A percentile compares a stretch with the other conserved stretches of the same genome.
phyloP scores from a whole-genome alignment of 1,140 invertebrate species.

The Apolygus lucorum region DNA sequence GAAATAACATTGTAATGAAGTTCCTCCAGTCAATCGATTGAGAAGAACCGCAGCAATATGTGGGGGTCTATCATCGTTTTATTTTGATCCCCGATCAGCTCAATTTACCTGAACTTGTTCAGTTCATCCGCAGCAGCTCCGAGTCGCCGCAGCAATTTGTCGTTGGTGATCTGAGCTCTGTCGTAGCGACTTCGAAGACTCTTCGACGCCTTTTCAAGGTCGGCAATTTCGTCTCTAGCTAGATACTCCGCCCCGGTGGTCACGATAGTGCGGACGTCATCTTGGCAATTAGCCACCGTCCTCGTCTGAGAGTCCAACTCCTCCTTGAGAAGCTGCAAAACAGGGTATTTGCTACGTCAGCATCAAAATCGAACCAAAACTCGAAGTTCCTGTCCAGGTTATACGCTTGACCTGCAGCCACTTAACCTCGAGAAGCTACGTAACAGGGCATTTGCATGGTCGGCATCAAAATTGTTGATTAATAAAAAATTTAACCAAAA shows the following conservation, averaged over 20 bases:
- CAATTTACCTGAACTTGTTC: slow-evolving; percentile 63
- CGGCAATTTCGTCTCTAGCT: slow-evolving; percentile 77
- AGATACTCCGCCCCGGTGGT: slow-evolving; percentile 81
- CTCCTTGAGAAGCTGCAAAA: slow-evolving; percentile 71
- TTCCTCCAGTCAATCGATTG: too few relatives aligned
- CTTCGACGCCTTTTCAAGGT: slow-evolving; percentile 73
- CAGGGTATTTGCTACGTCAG: neutral
- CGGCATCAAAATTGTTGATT: too few relatives aligned
- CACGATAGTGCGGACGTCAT: slow-evolving; percentile 84
- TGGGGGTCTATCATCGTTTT: too few relatives aligned
- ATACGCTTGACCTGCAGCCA: too few relatives aligned
- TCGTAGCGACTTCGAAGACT: slow-evolving; percentile 77
- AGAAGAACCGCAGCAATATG: too few relatives aligned
- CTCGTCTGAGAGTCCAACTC: slow-evolving; percentile 80
- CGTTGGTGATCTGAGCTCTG: slow-evolving; percentile 65
- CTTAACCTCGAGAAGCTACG: too few relatives aligned
- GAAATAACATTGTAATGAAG: neutral
- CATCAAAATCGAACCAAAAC: too few relatives aligned
- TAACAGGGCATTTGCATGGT: too few relatives aligned
- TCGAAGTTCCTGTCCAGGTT: too few relatives aligned
- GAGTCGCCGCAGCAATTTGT: slow-evolving; percentile 65
- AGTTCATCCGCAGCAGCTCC: slow-evolving; percentile 77
- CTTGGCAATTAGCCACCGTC: slow-evolving; percentile 74
- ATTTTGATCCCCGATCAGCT: neutral
- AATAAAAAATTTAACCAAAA: too few relatives aligned